Evolutionary conservation across 2,888 invertebrate genomes (phyloP), one percentile per base, ranked within the genome.

Genomic region (Scrobipalpa costella): DNA sequence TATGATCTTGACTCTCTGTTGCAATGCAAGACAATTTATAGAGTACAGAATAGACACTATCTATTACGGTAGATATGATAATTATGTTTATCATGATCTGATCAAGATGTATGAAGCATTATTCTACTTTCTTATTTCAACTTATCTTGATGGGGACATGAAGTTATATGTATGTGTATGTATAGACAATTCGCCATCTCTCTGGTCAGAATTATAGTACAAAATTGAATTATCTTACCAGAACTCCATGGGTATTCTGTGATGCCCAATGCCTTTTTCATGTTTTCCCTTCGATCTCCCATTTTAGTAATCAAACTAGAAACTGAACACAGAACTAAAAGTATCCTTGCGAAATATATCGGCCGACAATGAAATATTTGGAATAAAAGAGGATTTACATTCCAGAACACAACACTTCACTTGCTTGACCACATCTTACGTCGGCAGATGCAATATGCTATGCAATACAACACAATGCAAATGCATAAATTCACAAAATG

Each of bases 161-260:
- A n/a, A n/a, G n/a, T n/a, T n/a, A n/a, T n/a, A n/a, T n/a, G n/a
- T n/a, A n/a, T n/a, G n/a, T n/a, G n/a, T n/a, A n/a, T n/a, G n/a
- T n/a, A n/a, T n/a, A n/a, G n/a, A n/a, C n/a, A n/a, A n/a, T n/a
- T n/a, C n/a, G n/a, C n/a, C n/a, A n/a, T n/a, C n/a, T n/a, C n/a
- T n/a, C n/a, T n/a, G n/a, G n/a, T n/a, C n/a, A n/a, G n/a, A n/a
- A n/a, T n/a, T n/a, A n/a, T n/a, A n/a, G n/a, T n/a, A n/a, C n/a
- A n/a, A n/a, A n/a, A n/a, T n/a, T n/a, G n/a, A n/a, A n/a, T n/a
- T n/a, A 2, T 50, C 67, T 57, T 67, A 77, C 76, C 76, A 40
- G 77, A 77, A 68, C 75, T 77, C 72, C 74, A 76, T 1, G 73
- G 73, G 57, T 74, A 75, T 58, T 72, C 71, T 3, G 71, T 63